Conservation (phyloP, 2,113 vertebrate genomes). For the Sapayoa aenigma region DNA sequence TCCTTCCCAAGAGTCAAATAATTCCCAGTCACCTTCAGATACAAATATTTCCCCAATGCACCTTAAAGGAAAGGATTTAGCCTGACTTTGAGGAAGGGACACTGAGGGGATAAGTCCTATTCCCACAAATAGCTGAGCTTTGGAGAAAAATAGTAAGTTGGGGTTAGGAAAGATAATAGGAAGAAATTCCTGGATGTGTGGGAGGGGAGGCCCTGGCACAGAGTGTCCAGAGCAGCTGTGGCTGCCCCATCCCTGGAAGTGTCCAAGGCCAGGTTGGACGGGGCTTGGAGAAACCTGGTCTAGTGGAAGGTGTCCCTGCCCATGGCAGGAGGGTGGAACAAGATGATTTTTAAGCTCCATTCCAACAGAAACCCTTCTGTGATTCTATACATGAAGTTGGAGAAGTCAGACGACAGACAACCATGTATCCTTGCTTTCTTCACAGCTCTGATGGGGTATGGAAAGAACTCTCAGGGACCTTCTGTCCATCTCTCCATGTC, state of each 20-base stretch:
- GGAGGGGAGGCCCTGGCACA: neutral
- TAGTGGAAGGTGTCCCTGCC: accelerated
- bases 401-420: neutral
- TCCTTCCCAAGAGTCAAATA: neutral
- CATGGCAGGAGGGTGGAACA: accelerated
- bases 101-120: neutral
- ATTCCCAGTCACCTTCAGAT: neutral
- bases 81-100: neutral
- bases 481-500: neutral
- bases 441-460: neutral
- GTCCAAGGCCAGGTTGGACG: accelerated
- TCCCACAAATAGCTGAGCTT: accelerated
- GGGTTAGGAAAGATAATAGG: neutral
- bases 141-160: neutral
- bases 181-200: neutral
- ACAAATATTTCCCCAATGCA: neutral
- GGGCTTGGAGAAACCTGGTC: neutral
- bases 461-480: neutral
- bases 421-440: neutral
- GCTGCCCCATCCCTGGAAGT: neutral
- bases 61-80: neutral
- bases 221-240: accelerated
- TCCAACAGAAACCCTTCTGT: neutral
- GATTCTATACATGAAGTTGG: neutral
- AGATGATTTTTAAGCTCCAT: neutral